These are phyloP conservation scores for Tenthredo scrophulariae DNA, from an alignment of 2,888 invertebrate genomes.

Conservation along the genomic window DNA sequence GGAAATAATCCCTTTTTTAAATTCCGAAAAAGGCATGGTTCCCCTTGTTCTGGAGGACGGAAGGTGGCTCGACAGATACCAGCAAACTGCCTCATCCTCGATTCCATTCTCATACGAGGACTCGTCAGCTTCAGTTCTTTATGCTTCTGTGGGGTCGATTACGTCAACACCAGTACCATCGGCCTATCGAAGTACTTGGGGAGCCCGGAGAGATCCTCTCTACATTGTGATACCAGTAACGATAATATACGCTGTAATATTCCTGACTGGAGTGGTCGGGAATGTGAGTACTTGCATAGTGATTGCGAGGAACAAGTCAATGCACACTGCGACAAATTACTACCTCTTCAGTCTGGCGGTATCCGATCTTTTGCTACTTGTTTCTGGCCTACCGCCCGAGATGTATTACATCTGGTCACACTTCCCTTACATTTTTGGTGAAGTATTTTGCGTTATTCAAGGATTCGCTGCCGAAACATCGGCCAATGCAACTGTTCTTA, in stretches of 20 bases:
- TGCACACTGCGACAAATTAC: conserved; percentile 93
- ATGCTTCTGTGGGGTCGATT: not conserved
- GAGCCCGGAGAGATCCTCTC: conserved; percentile 79
- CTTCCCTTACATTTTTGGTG: conserved; percentile 87
- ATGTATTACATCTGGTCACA: conserved; percentile 88
- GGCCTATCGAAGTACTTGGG: conserved; percentile 33
- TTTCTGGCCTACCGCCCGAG: conserved; percentile 90
- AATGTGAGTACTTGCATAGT: conserved; percentile 90
- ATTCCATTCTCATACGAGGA: conserved; percentile 13
- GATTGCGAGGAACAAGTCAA: conserved; percentile 87
- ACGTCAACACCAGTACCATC: conserved; percentile 29
- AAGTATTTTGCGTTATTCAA: conserved; percentile 86
- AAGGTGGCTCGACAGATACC: conserved; percentile 50
- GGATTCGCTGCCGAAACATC: conserved; percentile 92
- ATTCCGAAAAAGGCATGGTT: conserved; percentile 28
- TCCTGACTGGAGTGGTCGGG: conserved; percentile 88
- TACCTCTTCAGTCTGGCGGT: conserved; percentile 90
- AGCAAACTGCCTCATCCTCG: conserved; percentile 41
- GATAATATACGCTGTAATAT: conserved; percentile 85
- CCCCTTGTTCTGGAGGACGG: conserved; percentile 46
- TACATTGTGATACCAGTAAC: conserved; percentile 84
- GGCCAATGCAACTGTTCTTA: conserved; percentile 91
- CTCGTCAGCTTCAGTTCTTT: conserved; percentile 25
- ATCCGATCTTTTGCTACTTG: conserved; percentile 86
- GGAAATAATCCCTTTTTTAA: not conserved